Evolutionary conservation across 2,113 vertebrate species (phyloP).

Genomic region (Verasper variegatus): DNA sequence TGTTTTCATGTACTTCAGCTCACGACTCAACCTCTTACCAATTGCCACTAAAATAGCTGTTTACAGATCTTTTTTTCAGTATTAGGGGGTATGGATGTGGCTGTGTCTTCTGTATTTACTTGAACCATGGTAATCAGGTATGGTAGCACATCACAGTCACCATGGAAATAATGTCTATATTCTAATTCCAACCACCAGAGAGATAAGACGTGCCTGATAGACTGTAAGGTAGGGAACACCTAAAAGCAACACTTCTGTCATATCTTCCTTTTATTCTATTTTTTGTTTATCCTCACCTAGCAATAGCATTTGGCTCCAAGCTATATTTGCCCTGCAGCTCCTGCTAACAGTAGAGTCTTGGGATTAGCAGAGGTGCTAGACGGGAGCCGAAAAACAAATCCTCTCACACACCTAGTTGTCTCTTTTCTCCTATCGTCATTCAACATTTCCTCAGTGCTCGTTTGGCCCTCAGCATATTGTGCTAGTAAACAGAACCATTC

Average conservation of each 20-base stretch:
- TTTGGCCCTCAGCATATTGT: constrained; percentile 11
- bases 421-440: constrained; percentile 55
- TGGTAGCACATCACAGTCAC: constrained; percentile 39
- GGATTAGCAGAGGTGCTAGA: constrained; percentile 71
- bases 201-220: constrained; percentile 37
- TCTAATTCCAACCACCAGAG: constrained; percentile 8
- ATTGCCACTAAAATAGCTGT: constrained; percentile 7
- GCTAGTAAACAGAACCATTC: constrained; percentile 12
- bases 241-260: constrained; percentile 48
- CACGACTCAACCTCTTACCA: constrained; percentile 4
- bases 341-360: constrained; percentile 52
- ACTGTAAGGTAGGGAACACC: constrained; percentile 42
- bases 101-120: constrained; percentile 12
- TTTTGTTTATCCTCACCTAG: constrained; percentile 42
- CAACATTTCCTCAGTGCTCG: constrained; percentile 61
- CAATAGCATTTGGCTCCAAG: constrained; percentile 54
- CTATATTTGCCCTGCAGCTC: constrained; percentile 35
- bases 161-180: constrained; percentile 42
- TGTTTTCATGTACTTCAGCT: background rate
- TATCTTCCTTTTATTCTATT: constrained; percentile 22
- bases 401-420: constrained; percentile 62
- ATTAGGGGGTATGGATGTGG: background rate
- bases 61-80: constrained; percentile 1
- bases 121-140: constrained; percentile 22
- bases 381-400: constrained; percentile 72